Evolutionary conservation across 2,113 vertebrate species (phyloP), one percentile per base, ranked within the genome.

Genomic region (Mesitornis unicolor): DNA sequence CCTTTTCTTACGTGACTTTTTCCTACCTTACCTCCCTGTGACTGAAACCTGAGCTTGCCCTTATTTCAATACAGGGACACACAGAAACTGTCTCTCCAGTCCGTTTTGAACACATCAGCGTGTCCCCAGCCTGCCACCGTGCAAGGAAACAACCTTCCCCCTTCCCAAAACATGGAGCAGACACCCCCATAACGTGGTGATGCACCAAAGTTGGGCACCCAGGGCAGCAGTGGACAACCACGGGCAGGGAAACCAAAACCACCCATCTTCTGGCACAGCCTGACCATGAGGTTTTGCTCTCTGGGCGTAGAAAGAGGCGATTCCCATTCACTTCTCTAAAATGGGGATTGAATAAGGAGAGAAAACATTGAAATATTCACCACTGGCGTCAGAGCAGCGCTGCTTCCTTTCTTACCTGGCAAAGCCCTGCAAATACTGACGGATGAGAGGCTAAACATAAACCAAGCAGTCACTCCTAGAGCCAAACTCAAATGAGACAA

Each of bases 11-110:
- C 6, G 13, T 36, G 84, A 42, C 83, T 77, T 42, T 54, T 94
- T 28, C 71, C 90, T 77, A 16, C 75, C 64, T 86, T 33, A 56
- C 82, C 70, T 74, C 92, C 67, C 78, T 57, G 70, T 4, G 16
- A 7, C 80, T 71, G 90, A 65, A 93, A 70, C 9, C 51, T 1
- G 19, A 93, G 25, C 78, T 36, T 54, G 4, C 33, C 4, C 0
- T 4, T 56, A 18, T 31, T 73, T 36, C 47, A 31, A 13, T 1
- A 6, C 25, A 3, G 0, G 33, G 61, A 31, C 0, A 0, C 9
- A 87, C 9, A n/a, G 17, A 47, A 83, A 40, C 8, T 6, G 0
- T 20, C 87, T 51, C 70, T 53, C 50, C 40, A 10, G 40, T 2
- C 29, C 3, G 5, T 28, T 17, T 33, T 8, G 6, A 6, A 1